Percentiles rank a stretch among this genome's conserved stretches.
Conservation (phyloP, 2,113 vertebrate genomes). For the Callipepla squamata region DNA sequence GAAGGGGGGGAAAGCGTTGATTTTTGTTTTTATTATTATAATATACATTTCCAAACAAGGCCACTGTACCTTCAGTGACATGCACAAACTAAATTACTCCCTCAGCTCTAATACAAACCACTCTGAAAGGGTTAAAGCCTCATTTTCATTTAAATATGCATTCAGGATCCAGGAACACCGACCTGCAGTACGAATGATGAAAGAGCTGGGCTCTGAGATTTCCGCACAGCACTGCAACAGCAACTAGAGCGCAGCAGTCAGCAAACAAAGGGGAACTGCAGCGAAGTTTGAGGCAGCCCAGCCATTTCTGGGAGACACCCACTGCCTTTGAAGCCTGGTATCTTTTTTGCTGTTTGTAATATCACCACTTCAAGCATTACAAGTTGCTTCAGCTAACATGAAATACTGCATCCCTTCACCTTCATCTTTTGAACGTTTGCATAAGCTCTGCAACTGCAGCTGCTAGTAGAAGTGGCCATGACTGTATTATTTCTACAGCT, state of each 20-base stretch:
- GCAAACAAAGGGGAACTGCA: constrained; percentile 29
- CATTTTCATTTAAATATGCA: constrained; percentile 34
- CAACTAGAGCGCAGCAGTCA: neutral
- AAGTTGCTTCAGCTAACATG: neutral
- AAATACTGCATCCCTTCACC: neutral
- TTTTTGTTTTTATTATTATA: too few species aligned
- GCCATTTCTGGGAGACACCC: constrained; percentile 18
- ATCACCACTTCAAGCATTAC: neutral
- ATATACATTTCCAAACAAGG: neutral
- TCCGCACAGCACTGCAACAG: constrained; percentile 44
- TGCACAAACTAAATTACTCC: neutral
- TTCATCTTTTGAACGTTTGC: neutral
- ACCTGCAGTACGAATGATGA: constrained; percentile 49
- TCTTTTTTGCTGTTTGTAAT: neutral
- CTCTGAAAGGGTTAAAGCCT: constrained; percentile 36
- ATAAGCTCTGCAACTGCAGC: neutral
- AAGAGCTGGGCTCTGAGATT: constrained; percentile 34
- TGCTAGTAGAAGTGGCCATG: neutral
- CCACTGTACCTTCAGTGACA: neutral
- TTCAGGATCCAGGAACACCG: constrained; percentile 45
- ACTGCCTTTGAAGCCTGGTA: neutral
- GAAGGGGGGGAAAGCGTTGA: neutral
- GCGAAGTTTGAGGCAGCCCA: constrained; percentile 30
- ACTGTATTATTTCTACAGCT: neutral
- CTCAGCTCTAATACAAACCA: neutral